phyloP scores from a whole-genome alignment of 2,797 vertebrate genomes.

The Phataginus tetradactyla region DNA sequence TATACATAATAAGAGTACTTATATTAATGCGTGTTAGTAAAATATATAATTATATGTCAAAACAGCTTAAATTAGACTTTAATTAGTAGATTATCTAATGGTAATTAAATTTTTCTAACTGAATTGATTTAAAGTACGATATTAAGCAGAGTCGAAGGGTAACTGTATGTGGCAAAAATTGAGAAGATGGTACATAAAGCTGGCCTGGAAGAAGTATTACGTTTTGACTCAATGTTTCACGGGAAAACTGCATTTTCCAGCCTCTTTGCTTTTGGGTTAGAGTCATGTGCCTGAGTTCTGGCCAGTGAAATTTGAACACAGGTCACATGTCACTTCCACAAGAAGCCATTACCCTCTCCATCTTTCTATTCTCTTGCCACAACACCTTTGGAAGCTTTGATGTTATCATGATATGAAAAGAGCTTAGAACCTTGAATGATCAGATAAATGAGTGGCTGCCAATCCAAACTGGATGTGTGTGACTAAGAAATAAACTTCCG shows the following conservation, averaged over 20 bases:
- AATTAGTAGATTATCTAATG: neutral
- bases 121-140: slow-evolving; percentile 11
- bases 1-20: neutral
- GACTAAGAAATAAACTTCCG: neutral
- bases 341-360: neutral
- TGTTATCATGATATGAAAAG: neutral
- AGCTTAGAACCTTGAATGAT: neutral
- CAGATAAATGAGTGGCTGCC: neutral
- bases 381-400: neutral
- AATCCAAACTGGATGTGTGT: neutral
- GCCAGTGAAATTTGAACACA: neutral
- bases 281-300: neutral
- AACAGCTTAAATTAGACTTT: neutral
- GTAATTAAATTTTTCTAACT: neutral
- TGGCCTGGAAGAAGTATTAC: neutral
- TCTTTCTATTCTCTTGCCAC: neutral
- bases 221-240: neutral
- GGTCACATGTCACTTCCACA: neutral
- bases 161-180: neutral
- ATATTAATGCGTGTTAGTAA: slow-evolving; percentile 16
- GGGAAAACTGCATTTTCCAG: neutral
- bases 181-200: neutral
- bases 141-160: neutral
- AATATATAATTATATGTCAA: neutral
- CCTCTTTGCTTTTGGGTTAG: neutral